Conservation (phyloP, 2,888 invertebrate genomes). For the Agonum fuliginosum region DNA sequence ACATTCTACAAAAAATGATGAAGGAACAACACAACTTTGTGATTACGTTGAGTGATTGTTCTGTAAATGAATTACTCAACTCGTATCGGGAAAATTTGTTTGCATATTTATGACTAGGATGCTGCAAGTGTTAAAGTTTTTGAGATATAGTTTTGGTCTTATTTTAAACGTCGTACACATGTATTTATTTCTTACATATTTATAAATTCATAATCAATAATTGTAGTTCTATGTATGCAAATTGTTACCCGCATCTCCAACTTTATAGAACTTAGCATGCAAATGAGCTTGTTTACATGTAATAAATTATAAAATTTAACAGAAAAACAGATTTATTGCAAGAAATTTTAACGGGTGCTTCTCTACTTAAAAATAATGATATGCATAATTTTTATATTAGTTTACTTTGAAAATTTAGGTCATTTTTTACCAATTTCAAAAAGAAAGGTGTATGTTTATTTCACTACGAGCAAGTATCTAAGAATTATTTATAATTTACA, state of each 20-base stretch:
- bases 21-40: neutral
- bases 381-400: too few relatives aligned
- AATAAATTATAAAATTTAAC: neutral
- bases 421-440: too few relatives aligned
- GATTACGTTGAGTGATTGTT: constrained; percentile 20
- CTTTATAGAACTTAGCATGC: neutral
- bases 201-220: neutral
- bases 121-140: neutral
- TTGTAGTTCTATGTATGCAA: neutral
- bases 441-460: too few relatives aligned
- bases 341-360: too few relatives aligned
- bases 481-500: too few relatives aligned
- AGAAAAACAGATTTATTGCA: neutral
- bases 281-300: neutral
- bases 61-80: neutral
- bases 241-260: neutral
- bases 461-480: too few relatives aligned
- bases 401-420: too few relatives aligned
- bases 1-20: constrained; percentile 11
- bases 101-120: neutral
- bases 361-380: too few relatives aligned
- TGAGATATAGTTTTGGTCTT: neutral
- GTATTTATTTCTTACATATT: neutral
- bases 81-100: neutral
- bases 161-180: neutral